Evolutionary conservation across 2,888 invertebrate species (phyloP).

Genomic region (Drosophila silvestris): DNA sequence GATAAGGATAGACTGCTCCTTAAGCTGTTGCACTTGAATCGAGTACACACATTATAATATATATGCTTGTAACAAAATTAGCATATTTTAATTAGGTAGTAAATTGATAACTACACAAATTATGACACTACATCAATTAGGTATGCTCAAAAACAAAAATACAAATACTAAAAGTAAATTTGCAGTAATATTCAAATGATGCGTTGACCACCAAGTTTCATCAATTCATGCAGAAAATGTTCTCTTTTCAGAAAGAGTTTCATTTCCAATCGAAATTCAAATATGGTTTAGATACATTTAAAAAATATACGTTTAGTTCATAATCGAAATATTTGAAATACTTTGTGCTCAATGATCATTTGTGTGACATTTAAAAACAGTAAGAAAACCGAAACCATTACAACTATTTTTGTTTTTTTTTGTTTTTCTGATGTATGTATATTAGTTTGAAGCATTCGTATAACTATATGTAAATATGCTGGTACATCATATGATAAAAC

Average conservation of each 20-base stretch:
- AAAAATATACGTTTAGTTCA: slow-evolving; percentile 1
- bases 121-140: slow-evolving; percentile 48
- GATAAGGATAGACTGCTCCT: slow-evolving; percentile 8
- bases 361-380: slow-evolving; percentile 8
- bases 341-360: slow-evolving; percentile 40
- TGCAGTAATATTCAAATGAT: slow-evolving; percentile 31
- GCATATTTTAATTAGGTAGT: slow-evolving; percentile 42
- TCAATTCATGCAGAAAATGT: background rate
- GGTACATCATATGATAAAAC: slow-evolving; percentile 64
- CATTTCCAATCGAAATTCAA: background rate
- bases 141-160: slow-evolving; percentile 28
- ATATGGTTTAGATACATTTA: background rate
- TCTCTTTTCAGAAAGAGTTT: background rate
- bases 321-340: background rate
- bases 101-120: slow-evolving; percentile 51
- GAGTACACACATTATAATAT: slow-evolving; percentile 32
- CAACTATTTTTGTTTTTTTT: slow-evolving; percentile 45
- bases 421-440: slow-evolving; percentile 37
- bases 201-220: slow-evolving; percentile 32
- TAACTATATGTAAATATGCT: slow-evolving; percentile 70
- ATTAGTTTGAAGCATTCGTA: slow-evolving; percentile 74
- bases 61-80: slow-evolving; percentile 39
- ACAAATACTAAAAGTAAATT: slow-evolving; percentile 18
- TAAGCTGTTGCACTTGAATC: slow-evolving; percentile 42
- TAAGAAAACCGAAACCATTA: slow-evolving; percentile 39